phyloP scores from a whole-genome alignment of 1,140 invertebrate species.

The Aphaenogaster floridana region DNA sequence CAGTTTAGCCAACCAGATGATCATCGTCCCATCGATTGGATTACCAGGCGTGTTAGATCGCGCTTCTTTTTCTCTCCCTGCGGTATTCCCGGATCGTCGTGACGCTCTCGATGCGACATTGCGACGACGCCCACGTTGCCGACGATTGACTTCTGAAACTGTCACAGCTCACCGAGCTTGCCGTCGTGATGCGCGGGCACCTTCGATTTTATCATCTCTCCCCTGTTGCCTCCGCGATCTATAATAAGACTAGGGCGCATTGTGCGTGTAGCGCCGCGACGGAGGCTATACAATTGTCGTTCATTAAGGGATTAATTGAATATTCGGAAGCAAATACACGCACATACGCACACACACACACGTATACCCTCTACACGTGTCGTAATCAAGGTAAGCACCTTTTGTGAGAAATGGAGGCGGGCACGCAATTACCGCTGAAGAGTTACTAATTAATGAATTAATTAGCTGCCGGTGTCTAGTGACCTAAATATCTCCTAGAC shows the following conservation, averaged over 20 bases:
- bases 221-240: not conserved
- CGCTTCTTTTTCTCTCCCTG: conserved; percentile 6
- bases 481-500: conserved; percentile 27
- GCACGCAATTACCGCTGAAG: conserved; percentile 28
- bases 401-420: conserved; percentile 31
- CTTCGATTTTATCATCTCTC: conserved; percentile 35
- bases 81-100: not conserved
- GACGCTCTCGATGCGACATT: conserved; percentile 28
- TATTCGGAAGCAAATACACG: not conserved
- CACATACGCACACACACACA: not conserved
- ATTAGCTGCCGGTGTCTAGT: conserved; percentile 21
- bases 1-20: conserved; percentile 23
- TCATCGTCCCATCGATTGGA: conserved; percentile 9
- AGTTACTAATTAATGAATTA: conserved; percentile 43
- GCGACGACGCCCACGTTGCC: conserved; percentile 33
- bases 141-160: conserved; percentile 49
- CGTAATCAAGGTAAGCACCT: conserved; percentile 17
- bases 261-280: not conserved
- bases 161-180: conserved; percentile 30
- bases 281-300: not conserved
- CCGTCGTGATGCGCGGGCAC: not conserved
- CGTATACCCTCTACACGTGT: not conserved
- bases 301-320: conserved; percentile 28
- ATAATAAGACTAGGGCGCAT: not conserved
- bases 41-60: not conserved